Evolutionary conservation across 92 coral and sea anemone genomes (phyloP).

Genomic region (Siderastrea siderea): DNA sequence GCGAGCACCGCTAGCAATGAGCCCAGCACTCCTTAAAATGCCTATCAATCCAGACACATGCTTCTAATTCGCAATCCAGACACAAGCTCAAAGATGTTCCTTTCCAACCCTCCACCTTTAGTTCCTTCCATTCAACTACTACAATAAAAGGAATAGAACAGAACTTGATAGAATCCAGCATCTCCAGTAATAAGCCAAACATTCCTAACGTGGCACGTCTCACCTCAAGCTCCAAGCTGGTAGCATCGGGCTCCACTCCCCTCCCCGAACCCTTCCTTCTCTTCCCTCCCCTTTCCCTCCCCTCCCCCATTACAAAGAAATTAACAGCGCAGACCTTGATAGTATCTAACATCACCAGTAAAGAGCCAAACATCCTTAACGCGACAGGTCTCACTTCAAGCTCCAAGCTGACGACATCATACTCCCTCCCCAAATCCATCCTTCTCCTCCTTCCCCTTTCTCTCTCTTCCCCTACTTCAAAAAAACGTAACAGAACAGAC

Average conservation of each 20-base stretch:
- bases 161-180: conserved; percentile 90
- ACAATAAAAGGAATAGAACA: background rate
- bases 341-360: conserved; percentile 81
- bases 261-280: background rate
- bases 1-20: conserved; percentile 84
- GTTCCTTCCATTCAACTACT: background rate
- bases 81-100: conserved; percentile 92
- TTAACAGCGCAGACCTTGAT: conserved; percentile 78
- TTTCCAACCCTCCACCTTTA: background rate
- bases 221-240: conserved; percentile 95
- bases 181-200: conserved; percentile 87
- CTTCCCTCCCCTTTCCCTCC: background rate
- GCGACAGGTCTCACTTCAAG: conserved; percentile 98
- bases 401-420: conserved; percentile 96
- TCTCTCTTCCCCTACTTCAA: background rate
- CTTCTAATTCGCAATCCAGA: conserved; percentile 80
- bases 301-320: background rate
- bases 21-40: conserved; percentile 79
- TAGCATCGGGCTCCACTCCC: conserved; percentile 87
- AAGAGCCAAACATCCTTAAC: conserved; percentile 87
- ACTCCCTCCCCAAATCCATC: conserved; percentile 53
- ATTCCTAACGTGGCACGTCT: conserved; percentile 93
- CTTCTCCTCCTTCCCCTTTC: background rate
- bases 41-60: too few relatives aligned
- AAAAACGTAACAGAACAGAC: background rate